Conservation (phyloP, 2,797 vertebrate genomes). For the Pangasius djambal region DNA sequence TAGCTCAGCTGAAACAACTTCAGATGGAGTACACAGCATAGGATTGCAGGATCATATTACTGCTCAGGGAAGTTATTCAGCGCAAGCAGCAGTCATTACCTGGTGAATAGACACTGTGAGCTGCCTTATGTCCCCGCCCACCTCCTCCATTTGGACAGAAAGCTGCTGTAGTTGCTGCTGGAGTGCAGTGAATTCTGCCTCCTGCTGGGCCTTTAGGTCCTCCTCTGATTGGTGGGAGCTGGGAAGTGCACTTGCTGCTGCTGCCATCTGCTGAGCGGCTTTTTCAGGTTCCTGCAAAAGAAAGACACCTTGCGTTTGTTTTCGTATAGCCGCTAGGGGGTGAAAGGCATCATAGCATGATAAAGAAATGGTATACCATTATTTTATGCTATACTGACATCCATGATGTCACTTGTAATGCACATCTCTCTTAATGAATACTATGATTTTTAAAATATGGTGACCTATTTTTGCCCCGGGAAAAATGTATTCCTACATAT, state of each 20-base stretch:
- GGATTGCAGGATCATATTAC: background rate
- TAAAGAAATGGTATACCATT: background rate
- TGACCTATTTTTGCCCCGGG: background rate
- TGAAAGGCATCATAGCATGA: background rate
- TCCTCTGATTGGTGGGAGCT: slow-evolving; percentile 72
- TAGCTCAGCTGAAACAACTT: background rate
- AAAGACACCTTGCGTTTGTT: background rate
- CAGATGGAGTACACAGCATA: background rate
- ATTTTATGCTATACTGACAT: background rate
- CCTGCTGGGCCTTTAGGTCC: slow-evolving; percentile 73
- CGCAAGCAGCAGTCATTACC: slow-evolving; percentile 64
- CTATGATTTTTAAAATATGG: background rate
- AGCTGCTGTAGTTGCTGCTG: slow-evolving; percentile 78
- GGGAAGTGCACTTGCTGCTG: slow-evolving; percentile 61
- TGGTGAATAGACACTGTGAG: slow-evolving; percentile 76
- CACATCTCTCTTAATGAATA: background rate
- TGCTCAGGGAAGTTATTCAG: background rate
- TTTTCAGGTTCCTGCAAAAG: slow-evolving; percentile 71
- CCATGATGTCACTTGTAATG: background rate
- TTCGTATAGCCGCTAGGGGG: background rate
- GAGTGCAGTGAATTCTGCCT: slow-evolving; percentile 77
- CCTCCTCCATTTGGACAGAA: slow-evolving; percentile 73
- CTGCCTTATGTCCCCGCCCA: slow-evolving; percentile 76
- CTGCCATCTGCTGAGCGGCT: slow-evolving; percentile 62
- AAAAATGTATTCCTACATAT: background rate